These are phyloP conservation scores for Dynastes maya DNA, from an alignment of 2,888 invertebrate genomes.

Conservation along the genomic window DNA sequence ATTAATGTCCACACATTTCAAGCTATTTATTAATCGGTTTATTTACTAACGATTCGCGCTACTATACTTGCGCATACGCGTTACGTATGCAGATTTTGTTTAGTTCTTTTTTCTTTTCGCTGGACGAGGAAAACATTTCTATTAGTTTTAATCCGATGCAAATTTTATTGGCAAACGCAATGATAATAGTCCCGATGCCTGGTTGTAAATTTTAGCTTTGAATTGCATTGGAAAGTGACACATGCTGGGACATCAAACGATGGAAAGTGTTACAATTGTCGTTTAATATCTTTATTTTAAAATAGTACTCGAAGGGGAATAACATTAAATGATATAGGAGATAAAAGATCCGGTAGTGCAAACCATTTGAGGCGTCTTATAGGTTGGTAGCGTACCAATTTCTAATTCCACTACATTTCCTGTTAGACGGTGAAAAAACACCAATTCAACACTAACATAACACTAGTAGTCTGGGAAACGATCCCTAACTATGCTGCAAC, in stretches of 20 bases:
- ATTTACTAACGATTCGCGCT: conserved; percentile 23
- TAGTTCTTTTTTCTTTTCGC: neutral
- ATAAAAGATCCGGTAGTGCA: neutral
- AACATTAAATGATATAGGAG: neutral
- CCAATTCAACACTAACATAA: no score
- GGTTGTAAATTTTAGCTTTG: conserved; percentile 7
- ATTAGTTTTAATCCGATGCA: conserved; percentile 7
- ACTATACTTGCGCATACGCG: neutral
- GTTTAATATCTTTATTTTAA: neutral
- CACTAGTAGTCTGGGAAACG: no score
- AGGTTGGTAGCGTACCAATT: no score
- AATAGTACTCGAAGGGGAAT: neutral
- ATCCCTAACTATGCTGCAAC: no score
- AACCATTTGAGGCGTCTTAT: neutral
- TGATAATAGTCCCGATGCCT: neutral
- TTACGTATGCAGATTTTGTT: neutral
- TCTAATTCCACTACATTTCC: no score
- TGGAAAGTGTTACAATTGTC: conserved; percentile 5
- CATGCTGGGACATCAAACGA: neutral
- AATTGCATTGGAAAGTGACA: conserved; percentile 16
- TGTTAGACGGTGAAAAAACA: no score
- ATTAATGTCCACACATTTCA: conserved; percentile 40
- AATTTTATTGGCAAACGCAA: conserved; percentile 9
- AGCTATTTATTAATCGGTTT: conserved; percentile 42
- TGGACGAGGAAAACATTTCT: neutral